Conservation (phyloP, 1,140 invertebrate genomes). For the Helicorthomorpha holstii region DNA sequence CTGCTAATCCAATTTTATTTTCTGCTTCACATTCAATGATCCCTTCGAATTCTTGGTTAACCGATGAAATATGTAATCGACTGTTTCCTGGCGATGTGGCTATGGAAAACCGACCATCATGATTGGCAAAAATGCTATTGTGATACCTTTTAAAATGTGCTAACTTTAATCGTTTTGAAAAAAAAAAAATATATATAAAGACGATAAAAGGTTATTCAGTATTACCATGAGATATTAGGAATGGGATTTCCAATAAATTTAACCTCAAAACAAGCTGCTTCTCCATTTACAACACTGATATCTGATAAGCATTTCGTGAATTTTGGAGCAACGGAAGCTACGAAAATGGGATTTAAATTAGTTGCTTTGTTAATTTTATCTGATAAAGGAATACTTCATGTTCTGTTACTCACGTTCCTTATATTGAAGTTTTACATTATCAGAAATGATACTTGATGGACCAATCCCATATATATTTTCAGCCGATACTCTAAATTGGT, state of each 20-base stretch:
- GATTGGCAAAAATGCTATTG: slow-evolving; percentile 35
- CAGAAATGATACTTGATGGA: slow-evolving; percentile 8
- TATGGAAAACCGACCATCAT: slow-evolving; percentile 3
- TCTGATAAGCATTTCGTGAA: slow-evolving; percentile 15
- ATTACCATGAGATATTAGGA: slow-evolving; percentile 84
- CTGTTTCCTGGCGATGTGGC: neutral
- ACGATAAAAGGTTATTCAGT: slow-evolving; percentile 18
- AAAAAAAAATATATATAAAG: neutral
- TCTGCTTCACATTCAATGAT: slow-evolving; percentile 11
- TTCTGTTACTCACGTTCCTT: neutral
- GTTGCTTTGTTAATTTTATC: neutral
- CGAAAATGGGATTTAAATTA: neutral
- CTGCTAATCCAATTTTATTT: neutral
- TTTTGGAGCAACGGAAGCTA: slow-evolving; percentile 9
- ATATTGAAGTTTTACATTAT: slow-evolving; percentile 9
- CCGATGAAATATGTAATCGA: slow-evolving; percentile 9
- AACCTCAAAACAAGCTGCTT: slow-evolving; percentile 50
- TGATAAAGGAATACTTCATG: neutral
- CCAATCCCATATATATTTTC: slow-evolving; percentile 58
- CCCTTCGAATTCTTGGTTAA: slow-evolving; percentile 21
- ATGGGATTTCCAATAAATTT: slow-evolving; percentile 60
- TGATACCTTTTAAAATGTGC: slow-evolving; percentile 1
- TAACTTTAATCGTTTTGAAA: neutral
- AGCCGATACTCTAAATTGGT: slow-evolving; percentile 73
- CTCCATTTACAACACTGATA: slow-evolving; percentile 38